Percentiles rank a stretch among this genome's conserved stretches.
Evolutionary conservation across 2,113 vertebrate genomes (phyloP).

Genomic region (Azemiops feae): DNA sequence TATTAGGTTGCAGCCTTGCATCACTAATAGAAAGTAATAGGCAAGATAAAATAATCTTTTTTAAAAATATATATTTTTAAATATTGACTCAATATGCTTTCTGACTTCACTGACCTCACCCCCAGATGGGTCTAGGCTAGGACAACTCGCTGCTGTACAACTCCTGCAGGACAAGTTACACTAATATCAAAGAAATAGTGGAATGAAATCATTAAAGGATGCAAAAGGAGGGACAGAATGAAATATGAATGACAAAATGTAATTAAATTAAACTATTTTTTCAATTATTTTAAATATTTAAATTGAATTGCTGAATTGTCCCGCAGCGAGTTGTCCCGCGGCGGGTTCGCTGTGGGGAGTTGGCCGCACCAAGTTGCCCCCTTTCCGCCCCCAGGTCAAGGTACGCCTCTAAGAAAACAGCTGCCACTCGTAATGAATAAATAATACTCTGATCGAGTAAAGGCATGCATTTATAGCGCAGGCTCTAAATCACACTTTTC

Average conservation of each 20-base stretch:
- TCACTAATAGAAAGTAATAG: background rate
- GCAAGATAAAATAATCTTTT: background rate
- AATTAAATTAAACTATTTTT: background rate
- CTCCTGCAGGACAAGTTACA: background rate
- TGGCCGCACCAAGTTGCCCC: background rate
- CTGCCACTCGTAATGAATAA: background rate
- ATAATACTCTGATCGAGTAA: background rate
- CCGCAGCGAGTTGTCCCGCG: background rate
- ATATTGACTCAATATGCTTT: background rate
- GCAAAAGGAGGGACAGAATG: background rate
- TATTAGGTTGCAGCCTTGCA: background rate
- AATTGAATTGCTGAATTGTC: background rate
- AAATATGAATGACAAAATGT: background rate
- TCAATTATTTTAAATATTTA: background rate
- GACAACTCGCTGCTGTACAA: background rate
- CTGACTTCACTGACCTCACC: background rate
- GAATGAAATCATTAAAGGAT: background rate
- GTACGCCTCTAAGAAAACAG: background rate
- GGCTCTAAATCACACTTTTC: background rate
- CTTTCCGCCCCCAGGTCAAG: background rate
- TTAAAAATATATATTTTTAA: background rate
- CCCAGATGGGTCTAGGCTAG: background rate
- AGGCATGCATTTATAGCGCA: background rate
- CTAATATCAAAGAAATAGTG: background rate
- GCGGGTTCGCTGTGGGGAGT: background rate